phyloP scores from a whole-genome alignment of 1,140 invertebrate species.

The Caenorhabditis latens region DNA sequence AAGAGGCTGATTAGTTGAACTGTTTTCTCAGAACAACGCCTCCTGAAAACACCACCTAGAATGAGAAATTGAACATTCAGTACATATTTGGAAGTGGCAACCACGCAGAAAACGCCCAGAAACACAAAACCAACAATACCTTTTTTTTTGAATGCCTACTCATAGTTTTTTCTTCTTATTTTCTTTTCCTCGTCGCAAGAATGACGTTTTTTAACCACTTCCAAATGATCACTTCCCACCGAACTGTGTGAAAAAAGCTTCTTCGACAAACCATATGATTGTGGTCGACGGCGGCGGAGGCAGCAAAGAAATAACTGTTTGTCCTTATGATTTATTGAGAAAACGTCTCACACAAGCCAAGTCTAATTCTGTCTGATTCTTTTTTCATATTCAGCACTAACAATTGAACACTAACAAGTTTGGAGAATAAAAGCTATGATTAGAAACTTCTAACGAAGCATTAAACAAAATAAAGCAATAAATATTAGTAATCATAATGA shows the following conservation, averaged over 20 bases:
- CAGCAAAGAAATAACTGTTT: constrained; percentile 25
- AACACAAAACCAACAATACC: background rate
- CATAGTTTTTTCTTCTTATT: background rate
- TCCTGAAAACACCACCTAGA: background rate
- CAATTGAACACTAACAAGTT: background rate
- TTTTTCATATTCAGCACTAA: background rate
- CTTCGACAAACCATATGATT: constrained; percentile 41
- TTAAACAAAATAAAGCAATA: background rate
- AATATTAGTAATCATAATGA: constrained; percentile 27
- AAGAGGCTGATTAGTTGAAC: too few relatives aligned
- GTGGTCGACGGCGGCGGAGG: background rate
- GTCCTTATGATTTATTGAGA: constrained; percentile 51
- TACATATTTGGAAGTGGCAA: too few relatives aligned
- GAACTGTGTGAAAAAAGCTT: constrained; percentile 17
- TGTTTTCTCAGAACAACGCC: too few relatives aligned
- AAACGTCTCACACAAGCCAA: background rate
- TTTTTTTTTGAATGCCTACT: background rate
- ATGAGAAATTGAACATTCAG: background rate
- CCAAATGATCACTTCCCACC: constrained; percentile 26
- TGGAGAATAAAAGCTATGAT: background rate
- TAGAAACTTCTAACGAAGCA: background rate
- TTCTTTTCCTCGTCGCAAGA: background rate
- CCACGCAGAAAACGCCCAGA: background rate
- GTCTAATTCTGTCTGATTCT: background rate
- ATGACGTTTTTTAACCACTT: constrained; percentile 19